These are phyloP conservation scores for Erinaceus europaeus DNA, from an alignment of 2,113 vertebrate genomes.

Conservation along the genomic window DNA sequence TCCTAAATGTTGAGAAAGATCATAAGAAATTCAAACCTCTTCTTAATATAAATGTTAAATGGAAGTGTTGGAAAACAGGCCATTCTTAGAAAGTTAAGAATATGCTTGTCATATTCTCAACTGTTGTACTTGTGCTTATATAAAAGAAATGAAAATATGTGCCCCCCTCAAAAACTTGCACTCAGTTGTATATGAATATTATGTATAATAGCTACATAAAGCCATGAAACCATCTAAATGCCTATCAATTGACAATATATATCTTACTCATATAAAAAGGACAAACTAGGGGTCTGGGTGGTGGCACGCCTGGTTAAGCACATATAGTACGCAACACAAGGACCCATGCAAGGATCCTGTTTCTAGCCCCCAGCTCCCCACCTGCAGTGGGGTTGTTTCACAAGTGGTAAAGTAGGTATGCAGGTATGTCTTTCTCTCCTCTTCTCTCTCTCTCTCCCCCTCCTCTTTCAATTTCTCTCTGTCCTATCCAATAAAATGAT, in stretches of 20 bases:
- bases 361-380: too few species aligned
- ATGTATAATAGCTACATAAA: background rate
- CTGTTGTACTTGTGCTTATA: background rate
- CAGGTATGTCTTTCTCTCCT: too few species aligned
- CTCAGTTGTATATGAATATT: background rate
- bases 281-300: too few species aligned
- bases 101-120: background rate
- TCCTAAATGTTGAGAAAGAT: background rate
- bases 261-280: background rate
- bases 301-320: too few species aligned
- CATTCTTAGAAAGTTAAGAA: background rate
- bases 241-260: background rate
- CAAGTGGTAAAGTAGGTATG: too few species aligned
- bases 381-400: too few species aligned
- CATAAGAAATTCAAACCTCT: background rate
- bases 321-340: too few species aligned
- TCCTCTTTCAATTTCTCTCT: too few species aligned
- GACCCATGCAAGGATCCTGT: too few species aligned
- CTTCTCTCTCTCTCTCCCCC: too few species aligned
- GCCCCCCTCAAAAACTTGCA: background rate
- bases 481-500: too few species aligned
- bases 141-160: background rate
- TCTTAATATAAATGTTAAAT: background rate
- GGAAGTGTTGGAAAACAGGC: background rate
- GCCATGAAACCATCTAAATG: background rate